Conservation (phyloP, 2,113 vertebrate genomes). For the Antechinus stuartii region DNA sequence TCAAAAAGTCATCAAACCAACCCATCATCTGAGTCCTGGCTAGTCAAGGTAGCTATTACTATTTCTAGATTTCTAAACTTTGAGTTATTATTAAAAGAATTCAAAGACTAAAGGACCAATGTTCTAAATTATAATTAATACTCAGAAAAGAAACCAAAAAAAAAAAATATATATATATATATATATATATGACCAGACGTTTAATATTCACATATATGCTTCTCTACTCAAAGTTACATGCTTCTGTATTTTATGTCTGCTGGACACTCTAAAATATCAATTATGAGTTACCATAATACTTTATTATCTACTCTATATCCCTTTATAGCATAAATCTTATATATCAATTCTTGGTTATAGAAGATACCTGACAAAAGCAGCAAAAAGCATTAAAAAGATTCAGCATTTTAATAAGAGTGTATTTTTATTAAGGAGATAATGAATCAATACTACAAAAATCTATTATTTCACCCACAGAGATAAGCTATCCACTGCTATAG, state of each 20-base stretch:
- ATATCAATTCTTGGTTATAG: constrained; percentile 22
- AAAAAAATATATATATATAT: neutral
- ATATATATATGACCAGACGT: neutral
- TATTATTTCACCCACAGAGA: neutral
- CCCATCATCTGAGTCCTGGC: neutral
- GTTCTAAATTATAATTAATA: constrained; percentile 54
- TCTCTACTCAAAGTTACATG: constrained; percentile 47
- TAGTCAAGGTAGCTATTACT: neutral
- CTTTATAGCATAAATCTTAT: constrained; percentile 36
- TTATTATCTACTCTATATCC: constrained; percentile 27
- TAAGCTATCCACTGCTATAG: neutral
- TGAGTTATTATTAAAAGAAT: neutral
- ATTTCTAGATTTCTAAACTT: neutral
- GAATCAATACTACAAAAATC: neutral
- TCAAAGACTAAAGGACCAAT: neutral
- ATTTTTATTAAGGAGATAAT: neutral
- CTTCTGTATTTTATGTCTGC: constrained; percentile 24
- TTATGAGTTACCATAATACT: constrained; percentile 48
- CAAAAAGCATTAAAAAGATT: constrained; percentile 54
- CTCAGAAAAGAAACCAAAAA: constrained; percentile 39
- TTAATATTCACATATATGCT: neutral
- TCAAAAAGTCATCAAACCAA: neutral
- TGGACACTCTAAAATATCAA: constrained; percentile 41
- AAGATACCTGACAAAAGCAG: constrained; percentile 42
- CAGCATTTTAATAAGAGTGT: neutral